These are phyloP conservation scores for Scolopax rusticola DNA, from an alignment of 2,797 vertebrate species.

Conservation along the genomic window DNA sequence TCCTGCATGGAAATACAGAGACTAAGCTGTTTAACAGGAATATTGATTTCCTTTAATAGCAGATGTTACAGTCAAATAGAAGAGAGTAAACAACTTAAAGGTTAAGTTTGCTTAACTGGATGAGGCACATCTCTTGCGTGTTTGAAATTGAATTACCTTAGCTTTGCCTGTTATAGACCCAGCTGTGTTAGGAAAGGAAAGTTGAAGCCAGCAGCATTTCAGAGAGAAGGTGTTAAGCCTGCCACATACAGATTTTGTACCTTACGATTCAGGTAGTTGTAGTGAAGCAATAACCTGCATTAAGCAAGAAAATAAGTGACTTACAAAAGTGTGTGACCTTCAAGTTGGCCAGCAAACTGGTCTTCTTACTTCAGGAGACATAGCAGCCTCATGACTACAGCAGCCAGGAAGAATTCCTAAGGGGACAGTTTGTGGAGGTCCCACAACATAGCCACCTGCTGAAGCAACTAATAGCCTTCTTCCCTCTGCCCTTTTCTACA, in stretches of 20 bases:
- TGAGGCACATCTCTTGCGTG: not conserved
- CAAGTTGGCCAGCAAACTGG: not conserved
- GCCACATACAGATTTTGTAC: not conserved
- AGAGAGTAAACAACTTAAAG: slow-evolving; percentile 17
- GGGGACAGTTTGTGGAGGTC: not conserved
- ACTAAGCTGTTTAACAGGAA: not conserved
- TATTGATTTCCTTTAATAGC: slow-evolving; percentile 17
- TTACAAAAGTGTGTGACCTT: not conserved
- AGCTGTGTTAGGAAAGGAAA: not conserved
- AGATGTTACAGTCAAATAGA: not conserved
- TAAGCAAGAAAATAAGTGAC: not conserved
- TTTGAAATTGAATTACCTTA: not conserved
- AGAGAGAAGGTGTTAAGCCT: not conserved
- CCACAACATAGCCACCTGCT: not conserved
- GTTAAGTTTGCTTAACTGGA: slow-evolving; percentile 8
- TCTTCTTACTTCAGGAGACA: not conserved
- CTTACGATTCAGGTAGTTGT: not conserved
- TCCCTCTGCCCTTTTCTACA: not conserved
- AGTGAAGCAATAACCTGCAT: not conserved
- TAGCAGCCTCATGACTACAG: not conserved
- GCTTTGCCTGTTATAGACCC: not conserved
- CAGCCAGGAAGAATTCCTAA: not conserved
- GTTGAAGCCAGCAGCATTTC: not conserved
- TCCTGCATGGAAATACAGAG: not conserved
- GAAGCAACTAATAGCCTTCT: not conserved